Percentiles rank a stretch among this genome's conserved stretches.
These are phyloP conservation scores for Selene dorsalis DNA, from an alignment of 2,797 vertebrate species.

Conservation along the genomic window DNA sequence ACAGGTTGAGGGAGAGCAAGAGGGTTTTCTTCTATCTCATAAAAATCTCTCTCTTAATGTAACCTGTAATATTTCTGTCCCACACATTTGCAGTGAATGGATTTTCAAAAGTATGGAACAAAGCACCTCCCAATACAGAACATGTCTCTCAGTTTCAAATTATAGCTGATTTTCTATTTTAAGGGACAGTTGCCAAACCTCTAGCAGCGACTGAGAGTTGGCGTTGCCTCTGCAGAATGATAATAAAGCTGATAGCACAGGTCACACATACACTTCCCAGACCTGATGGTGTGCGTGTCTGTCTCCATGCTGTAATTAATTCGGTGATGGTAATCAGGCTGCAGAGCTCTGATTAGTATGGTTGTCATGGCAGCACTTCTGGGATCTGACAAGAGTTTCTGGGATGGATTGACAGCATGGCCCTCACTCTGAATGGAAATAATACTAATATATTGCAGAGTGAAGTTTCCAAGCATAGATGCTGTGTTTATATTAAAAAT, in stretches of 20 bases:
- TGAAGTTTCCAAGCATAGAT: neutral
- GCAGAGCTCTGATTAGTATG: conserved; percentile 61
- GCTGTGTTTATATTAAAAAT: neutral
- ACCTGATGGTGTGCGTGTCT: conserved; percentile 33
- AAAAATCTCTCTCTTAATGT: neutral
- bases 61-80: neutral
- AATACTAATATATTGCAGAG: neutral
- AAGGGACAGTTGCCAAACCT: neutral
- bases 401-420: conserved; percentile 54
- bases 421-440: conserved; percentile 29
- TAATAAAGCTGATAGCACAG: conserved; percentile 19
- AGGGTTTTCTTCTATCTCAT: neutral
- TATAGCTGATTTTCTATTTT: neutral
- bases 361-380: conserved; percentile 62
- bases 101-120: neutral
- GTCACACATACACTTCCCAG: conserved; percentile 30
- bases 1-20: neutral
- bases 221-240: conserved; percentile 30
- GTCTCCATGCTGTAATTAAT: conserved; percentile 59
- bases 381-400: conserved; percentile 57
- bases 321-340: conserved; percentile 60
- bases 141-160: neutral
- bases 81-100: neutral
- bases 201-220: neutral
- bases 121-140: neutral